A percentile compares a stretch with the other conserved stretches of the same genome.
phyloP scores from a whole-genome alignment of 2,797 vertebrate genomes.

The Gadopsis bispinosus region DNA sequence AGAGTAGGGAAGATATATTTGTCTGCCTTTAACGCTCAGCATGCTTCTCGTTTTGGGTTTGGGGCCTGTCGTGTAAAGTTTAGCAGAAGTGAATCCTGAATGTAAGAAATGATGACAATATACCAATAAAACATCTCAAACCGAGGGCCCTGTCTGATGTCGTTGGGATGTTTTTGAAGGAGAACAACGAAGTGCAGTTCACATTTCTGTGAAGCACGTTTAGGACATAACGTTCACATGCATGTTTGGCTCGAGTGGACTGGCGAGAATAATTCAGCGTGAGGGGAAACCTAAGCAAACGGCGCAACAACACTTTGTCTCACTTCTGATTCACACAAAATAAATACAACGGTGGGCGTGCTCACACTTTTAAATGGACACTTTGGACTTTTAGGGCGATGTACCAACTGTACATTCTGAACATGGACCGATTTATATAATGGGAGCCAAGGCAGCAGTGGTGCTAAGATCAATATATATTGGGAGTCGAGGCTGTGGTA shows the following conservation, averaged over 20 bases:
- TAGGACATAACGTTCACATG: background rate
- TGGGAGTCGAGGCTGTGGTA: background rate
- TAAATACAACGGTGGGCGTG: background rate
- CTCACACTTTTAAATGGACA: background rate
- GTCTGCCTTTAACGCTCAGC: constrained; percentile 54
- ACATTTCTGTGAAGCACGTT: constrained; percentile 9
- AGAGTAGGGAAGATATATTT: constrained; percentile 50
- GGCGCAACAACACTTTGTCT: background rate
- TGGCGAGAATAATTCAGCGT: no score
- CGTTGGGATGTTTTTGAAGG: constrained; percentile 3
- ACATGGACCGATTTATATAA: background rate
- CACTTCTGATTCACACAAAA: background rate
- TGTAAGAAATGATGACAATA: constrained; percentile 43
- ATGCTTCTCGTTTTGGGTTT: constrained; percentile 51
- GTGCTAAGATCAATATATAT: background rate
- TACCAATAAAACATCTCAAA: constrained; percentile 50
- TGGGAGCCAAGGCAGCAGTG: no score
- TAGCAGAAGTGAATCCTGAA: constrained; percentile 64
- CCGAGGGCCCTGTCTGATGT: constrained; percentile 44
- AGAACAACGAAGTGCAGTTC: background rate
- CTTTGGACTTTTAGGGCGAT: no score
- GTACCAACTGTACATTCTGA: background rate
- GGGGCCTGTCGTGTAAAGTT: constrained; percentile 19
- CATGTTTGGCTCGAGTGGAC: background rate
- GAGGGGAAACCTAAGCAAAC: background rate